Base-by-base conservation (phyloP, 64 coral and sea anemone genomes). In the Montipora cactus region DNA sequence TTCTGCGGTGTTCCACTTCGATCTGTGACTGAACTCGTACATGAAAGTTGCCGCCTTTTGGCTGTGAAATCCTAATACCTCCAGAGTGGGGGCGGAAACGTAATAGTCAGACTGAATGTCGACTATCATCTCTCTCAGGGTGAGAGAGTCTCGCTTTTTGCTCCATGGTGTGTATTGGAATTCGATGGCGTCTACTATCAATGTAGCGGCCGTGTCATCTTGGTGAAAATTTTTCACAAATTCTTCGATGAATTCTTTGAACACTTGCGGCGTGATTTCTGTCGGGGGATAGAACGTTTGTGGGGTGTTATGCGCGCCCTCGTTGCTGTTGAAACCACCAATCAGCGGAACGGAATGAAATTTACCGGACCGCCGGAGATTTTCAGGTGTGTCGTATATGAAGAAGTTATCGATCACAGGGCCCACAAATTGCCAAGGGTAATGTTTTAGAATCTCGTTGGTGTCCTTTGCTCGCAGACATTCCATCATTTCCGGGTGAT, bases 81-180 rank as follows among this genome's bases (percentile, higher is more conserved):
- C 79, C 51, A 95, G 50, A 47, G 68, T 87, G 20, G 96, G 96
- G 52, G 94, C 96, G 22, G 88, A 83, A 55, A 98, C 87, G 83
- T 49, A 90, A 64, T 87, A 93, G 79, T 98, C 96, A 1, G 93
- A 95, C 47, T 75, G 68, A 15, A 98, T 45, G 71, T 93, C 79
- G n/a, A 98, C 71, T 16, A 98, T 55, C 66, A 61, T 89, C 74
- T 90, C 47, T 44, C 73, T 21, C 4, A 98, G 88, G 49, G 47
- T 74, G 15, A 50, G 19, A 5, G 95, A 69, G 77, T 94, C 50
- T 18, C 64, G 59, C 8, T 67, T 37, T 18, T 94, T 87, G 9
- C 49, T 19, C 95, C 95, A 96, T 1, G 95, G 95, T 10, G 87
- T 90, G 92, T 96, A 96, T 50, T 93, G 79, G 19, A 93, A 96